Conservation (phyloP, 2,797 vertebrate species). For the Poecilia velifera region DNA sequence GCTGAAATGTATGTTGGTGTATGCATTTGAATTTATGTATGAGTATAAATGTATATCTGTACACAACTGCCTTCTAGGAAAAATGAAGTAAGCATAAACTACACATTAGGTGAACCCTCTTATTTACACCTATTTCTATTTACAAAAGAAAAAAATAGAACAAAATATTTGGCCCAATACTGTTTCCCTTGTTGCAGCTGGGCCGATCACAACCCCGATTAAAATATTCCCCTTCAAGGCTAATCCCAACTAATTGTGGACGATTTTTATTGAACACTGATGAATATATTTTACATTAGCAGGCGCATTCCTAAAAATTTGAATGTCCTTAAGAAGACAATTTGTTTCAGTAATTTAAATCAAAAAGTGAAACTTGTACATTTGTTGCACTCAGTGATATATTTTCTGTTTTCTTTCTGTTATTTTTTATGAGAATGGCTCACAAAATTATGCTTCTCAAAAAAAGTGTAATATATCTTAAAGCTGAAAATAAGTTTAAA, state of each 20-base stretch:
- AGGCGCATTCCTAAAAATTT: background rate
- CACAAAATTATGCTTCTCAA: background rate
- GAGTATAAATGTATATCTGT: background rate
- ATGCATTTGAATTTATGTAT: background rate
- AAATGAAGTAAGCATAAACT: background rate
- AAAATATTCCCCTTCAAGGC: background rate
- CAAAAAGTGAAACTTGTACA: background rate
- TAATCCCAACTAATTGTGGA: background rate
- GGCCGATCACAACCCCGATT: background rate
- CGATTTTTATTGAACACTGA: background rate
- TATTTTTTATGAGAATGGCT: background rate
- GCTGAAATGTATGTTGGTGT: constrained; percentile 30
- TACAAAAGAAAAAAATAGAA: background rate
- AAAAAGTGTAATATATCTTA: background rate
- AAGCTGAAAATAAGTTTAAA: too few relatives aligned
- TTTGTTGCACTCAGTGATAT: background rate
- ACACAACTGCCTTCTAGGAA: background rate
- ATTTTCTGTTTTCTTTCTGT: background rate
- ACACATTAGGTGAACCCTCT: background rate
- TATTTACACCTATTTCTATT: constrained; percentile 8
- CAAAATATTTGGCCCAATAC: background rate
- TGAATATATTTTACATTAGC: background rate
- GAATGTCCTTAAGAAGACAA: background rate
- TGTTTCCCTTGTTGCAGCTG: background rate
- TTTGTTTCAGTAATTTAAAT: background rate